phyloP scores from a whole-genome alignment of 2,113 vertebrate species.

The Phylloscopus whistleri region DNA sequence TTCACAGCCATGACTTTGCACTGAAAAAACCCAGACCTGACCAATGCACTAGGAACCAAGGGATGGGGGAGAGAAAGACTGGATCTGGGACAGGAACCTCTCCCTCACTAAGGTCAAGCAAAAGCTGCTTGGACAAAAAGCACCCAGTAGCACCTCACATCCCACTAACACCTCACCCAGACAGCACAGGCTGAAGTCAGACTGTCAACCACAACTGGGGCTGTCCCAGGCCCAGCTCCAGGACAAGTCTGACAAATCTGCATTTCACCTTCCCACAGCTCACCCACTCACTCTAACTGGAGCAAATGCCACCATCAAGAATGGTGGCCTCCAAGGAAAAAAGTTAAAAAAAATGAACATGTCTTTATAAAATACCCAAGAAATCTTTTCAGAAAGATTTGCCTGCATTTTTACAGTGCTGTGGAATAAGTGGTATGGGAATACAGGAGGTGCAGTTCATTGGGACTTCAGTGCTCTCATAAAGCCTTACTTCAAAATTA shows the following conservation, averaged over 20 bases:
- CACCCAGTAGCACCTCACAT: background rate
- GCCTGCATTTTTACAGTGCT: background rate
- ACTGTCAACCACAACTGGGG: background rate
- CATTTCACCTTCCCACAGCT: background rate
- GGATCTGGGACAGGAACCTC: background rate
- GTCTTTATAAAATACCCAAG: background rate
- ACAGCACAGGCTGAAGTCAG: background rate
- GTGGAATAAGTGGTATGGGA: background rate
- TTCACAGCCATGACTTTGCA: background rate
- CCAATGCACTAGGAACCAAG: background rate
- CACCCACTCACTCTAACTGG: background rate
- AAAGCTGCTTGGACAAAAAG: background rate
- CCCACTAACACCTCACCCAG: background rate
- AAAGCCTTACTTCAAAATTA: constrained; percentile 29
- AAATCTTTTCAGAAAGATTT: background rate
- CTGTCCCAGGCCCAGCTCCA: background rate
- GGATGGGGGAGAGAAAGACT: background rate
- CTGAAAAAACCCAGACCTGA: background rate
- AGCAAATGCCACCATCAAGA: background rate
- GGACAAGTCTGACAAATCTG: background rate
- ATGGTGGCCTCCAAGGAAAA: background rate
- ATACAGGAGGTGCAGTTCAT: background rate
- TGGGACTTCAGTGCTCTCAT: background rate
- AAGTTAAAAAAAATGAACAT: background rate
- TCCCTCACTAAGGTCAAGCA: background rate